Evolutionary conservation across 2,113 vertebrate genomes (phyloP), one percentile per base, ranked within the genome.

Genomic region (Myanophis thanlyinensis): DNA sequence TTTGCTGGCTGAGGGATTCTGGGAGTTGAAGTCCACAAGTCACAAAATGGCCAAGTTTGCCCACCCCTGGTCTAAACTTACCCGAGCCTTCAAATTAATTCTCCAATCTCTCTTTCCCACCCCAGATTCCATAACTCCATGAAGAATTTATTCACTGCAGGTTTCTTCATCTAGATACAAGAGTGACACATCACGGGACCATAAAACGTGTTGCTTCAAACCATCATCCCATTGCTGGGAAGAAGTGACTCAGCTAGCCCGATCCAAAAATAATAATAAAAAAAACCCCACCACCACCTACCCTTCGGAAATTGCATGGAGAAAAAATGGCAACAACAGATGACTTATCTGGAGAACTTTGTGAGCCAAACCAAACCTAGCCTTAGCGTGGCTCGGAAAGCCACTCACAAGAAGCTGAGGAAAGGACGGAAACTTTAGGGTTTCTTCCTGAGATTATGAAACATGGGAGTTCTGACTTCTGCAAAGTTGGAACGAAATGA

Each of bases 91-190:
- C 89, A 25, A 80, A 53, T 27, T 80, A 15, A 1, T 25, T 22
- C 40, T 5, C 52, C 73, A 40, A 54, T 13, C 7, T 51, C n/a
- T 84, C 20, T 13, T 49, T 5, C 22, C 54, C 25, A 56, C 52
- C 52, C 30, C 4, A 35, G 23, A 53, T 40, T 15, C 88, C 25
- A 46, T 27, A 5, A 53, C 27, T 46, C 35, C 12, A 86, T 18
- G 5, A n/a, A 62, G 27, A 62, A 25, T 13, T 46, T 35, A 23
- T 86, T 51, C 46, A 12, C 1, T 27, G 48, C 53, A 90, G 56
- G 85, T 49, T 90, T 67, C 52, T 90, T 53, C 52, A 67, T 93
- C 94, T 88, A 86, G 86, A 94, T 49, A 87, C 40, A 35, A 3
- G 62, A 91, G 59, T 88, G 85, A 94, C 0, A 0, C 25, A 85